A percentile compares a stretch with the other conserved stretches of the same genome.
phyloP scores from a whole-genome alignment of 2,888 invertebrate genomes.

The Oegoconia quadripuncta region DNA sequence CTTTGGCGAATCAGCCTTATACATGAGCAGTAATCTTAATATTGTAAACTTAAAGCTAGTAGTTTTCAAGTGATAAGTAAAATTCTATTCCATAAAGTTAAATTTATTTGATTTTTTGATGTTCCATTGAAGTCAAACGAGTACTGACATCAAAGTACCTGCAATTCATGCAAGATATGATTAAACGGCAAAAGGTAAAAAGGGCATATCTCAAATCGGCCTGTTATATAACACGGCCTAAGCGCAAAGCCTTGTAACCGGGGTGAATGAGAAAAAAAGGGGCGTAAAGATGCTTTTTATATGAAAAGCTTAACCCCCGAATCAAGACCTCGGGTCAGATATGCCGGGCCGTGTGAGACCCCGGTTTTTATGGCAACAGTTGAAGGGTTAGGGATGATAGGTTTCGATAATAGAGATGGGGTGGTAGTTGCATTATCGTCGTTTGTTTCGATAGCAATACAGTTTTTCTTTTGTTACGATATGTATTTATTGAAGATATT shows the following conservation, averaged over 20 bases:
- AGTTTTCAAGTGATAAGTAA: too few relatives aligned
- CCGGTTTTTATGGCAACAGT: conserved; percentile 44
- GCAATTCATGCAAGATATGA: not conserved
- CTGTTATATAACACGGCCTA: conserved; percentile 21
- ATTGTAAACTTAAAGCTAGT: too few relatives aligned
- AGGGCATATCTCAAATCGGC: not conserved
- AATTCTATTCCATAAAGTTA: too few relatives aligned
- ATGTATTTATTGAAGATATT: too few relatives aligned
- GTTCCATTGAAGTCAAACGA: too few relatives aligned
- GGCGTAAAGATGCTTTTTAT: conserved; percentile 51
- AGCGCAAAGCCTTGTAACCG: conserved; percentile 34
- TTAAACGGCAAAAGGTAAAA: not conserved
- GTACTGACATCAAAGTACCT: not conserved
- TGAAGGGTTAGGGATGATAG: conserved; percentile 51
- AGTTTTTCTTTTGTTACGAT: too few relatives aligned
- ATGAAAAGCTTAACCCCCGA: conserved; percentile 54
- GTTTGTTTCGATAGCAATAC: too few relatives aligned
- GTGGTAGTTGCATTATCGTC: too few relatives aligned
- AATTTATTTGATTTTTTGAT: too few relatives aligned
- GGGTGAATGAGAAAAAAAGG: conserved; percentile 17
- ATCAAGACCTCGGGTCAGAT: conserved; percentile 45
- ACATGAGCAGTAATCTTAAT: too few relatives aligned
- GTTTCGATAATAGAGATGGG: conserved; percentile 25
- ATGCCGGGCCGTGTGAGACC: conserved; percentile 29
- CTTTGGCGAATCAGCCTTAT: too few relatives aligned